Evolutionary conservation across 2,888 invertebrate genomes (phyloP).

Genomic region (Eledona agricola): DNA sequence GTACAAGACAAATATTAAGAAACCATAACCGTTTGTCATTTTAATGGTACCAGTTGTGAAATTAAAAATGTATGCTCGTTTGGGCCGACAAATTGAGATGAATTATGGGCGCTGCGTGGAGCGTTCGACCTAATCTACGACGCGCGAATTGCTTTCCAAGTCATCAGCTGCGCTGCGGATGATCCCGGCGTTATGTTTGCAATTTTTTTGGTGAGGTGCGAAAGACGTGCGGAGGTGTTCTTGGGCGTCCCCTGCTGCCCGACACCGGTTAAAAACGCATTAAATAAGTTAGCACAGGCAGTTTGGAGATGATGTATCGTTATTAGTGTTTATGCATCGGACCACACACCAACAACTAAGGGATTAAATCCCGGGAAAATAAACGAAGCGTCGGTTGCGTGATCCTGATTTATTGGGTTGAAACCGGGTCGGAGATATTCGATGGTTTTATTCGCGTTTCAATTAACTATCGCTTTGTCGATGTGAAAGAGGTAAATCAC

Average conservation of each 20-base stretch:
- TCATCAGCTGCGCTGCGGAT: too few relatives aligned
- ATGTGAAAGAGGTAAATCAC: slow-evolving; percentile 32
- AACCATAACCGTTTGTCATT: slow-evolving; percentile 16
- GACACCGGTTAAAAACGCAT: slow-evolving; percentile 20
- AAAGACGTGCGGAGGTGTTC: slow-evolving; percentile 1
- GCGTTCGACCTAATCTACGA: too few relatives aligned
- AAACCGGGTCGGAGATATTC: slow-evolving; percentile 32
- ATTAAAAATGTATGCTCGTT: slow-evolving; percentile 19
- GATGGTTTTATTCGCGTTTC: slow-evolving; percentile 39
- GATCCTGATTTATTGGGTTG: slow-evolving; percentile 38
- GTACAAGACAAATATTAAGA: slow-evolving; percentile 11
- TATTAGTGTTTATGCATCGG: slow-evolving; percentile 41
- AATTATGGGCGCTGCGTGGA: slow-evolving; percentile 13
- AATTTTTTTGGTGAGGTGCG: too few relatives aligned
- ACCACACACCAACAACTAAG: slow-evolving; percentile 42
- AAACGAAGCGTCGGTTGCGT: slow-evolving; percentile 25
- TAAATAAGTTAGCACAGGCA: slow-evolving; percentile 36
- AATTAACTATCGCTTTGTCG: slow-evolving; percentile 32
- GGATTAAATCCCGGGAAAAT: slow-evolving; percentile 36
- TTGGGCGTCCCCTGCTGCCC: slow-evolving; percentile 1
- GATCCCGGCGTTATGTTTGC: too few relatives aligned
- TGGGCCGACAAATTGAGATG: slow-evolving; percentile 23
- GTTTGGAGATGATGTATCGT: slow-evolving; percentile 44
- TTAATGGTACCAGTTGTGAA: slow-evolving; percentile 20
- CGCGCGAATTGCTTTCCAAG: background rate